Conservation (phyloP, 2,113 vertebrate species). For the Grammomys dolichurus region DNA sequence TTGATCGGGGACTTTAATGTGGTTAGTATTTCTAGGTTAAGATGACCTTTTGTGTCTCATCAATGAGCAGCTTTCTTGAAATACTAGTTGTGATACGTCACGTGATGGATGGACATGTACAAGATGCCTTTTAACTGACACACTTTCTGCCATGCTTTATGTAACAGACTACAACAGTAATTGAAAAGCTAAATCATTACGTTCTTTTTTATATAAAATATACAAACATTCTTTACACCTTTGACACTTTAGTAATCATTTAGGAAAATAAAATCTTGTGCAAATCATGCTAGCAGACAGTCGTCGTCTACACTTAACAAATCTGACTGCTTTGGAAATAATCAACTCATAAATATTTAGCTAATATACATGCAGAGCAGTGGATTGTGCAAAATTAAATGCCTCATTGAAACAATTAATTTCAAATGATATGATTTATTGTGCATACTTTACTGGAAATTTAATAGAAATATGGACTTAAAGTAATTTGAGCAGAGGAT, state of each 20-base stretch:
- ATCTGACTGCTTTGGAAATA: slow-evolving; percentile 84
- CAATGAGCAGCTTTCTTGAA: neutral
- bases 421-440: slow-evolving; percentile 87
- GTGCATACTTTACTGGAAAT: slow-evolving; percentile 84
- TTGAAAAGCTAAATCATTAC: slow-evolving; percentile 64
- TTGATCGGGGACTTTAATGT: neutral
- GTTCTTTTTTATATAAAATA: slow-evolving; percentile 58
- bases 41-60: neutral
- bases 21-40: neutral
- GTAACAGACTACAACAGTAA: slow-evolving; percentile 44
- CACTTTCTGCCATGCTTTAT: neutral
- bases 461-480: slow-evolving; percentile 86
- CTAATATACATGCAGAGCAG: slow-evolving; percentile 81
- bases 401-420: slow-evolving; percentile 89
- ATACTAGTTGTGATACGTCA: neutral
- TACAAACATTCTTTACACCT: slow-evolving; percentile 60
- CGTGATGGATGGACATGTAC: neutral
- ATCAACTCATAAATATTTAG: slow-evolving; percentile 89
- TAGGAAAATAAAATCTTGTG: slow-evolving; percentile 69
- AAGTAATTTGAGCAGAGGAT: slow-evolving; percentile 83
- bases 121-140: slow-evolving; percentile 27
- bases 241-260: slow-evolving; percentile 79
- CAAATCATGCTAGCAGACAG: slow-evolving; percentile 79
- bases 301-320: slow-evolving; percentile 83
- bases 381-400: slow-evolving; percentile 83